Evolutionary conservation across 2,888 invertebrate species (phyloP).

Genomic region (Yponomeuta malinellus): DNA sequence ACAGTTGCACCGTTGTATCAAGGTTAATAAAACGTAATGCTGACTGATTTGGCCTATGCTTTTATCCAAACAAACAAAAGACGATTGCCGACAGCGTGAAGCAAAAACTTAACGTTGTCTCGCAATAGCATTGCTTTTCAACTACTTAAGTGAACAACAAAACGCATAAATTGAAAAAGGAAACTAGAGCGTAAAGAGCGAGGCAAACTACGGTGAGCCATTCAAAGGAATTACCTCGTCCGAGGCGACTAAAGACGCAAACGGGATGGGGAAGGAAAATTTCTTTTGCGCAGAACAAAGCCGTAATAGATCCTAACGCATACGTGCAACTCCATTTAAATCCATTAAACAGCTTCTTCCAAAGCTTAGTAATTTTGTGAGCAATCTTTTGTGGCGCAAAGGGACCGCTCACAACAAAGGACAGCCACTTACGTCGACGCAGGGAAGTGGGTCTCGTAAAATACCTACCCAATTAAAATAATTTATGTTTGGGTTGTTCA

Average conservation of each 20-base stretch:
- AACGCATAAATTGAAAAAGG: slow-evolving; percentile 18
- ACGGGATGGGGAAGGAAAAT: slow-evolving; percentile 53
- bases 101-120: not conserved
- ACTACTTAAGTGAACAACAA: not conserved
- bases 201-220: slow-evolving; percentile 41
- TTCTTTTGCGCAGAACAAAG: slow-evolving; percentile 63
- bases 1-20: too few species aligned
- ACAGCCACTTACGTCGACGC: slow-evolving; percentile 19
- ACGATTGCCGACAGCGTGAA: not conserved
- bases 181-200: slow-evolving; percentile 33
- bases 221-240: slow-evolving; percentile 22
- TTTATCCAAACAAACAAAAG: not conserved
- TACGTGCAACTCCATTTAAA: slow-evolving; percentile 57
- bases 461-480: slow-evolving; percentile 7
- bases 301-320: slow-evolving; percentile 55
- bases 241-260: slow-evolving; percentile 28
- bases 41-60: not conserved
- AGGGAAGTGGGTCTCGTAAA: not conserved
- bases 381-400: slow-evolving; percentile 55
- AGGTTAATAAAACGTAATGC: too few species aligned
- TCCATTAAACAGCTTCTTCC: slow-evolving; percentile 51
- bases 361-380: slow-evolving; percentile 59
- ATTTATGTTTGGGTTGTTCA: slow-evolving; percentile 1
- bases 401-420: slow-evolving; percentile 36
- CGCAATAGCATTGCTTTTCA: not conserved